Evolutionary conservation across 2,888 invertebrate genomes (phyloP).

Genomic region (Thumatha senex): DNA sequence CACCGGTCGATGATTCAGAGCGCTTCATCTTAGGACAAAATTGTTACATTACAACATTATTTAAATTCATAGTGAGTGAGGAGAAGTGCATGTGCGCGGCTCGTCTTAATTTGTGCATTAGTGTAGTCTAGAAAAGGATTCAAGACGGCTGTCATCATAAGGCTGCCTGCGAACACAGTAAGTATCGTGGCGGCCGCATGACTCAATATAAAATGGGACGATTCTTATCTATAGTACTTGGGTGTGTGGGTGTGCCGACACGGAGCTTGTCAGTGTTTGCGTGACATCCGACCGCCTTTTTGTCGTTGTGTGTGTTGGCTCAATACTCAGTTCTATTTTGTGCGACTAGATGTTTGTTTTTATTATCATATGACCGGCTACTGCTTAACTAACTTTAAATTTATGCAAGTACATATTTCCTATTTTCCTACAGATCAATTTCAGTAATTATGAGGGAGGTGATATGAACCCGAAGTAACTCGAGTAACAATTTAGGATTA

Average conservation of each 20-base stretch:
- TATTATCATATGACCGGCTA: slow-evolving; percentile 79
- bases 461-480: slow-evolving; percentile 1
- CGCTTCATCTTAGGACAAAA: slow-evolving; percentile 44
- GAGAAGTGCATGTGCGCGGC: slow-evolving; percentile 66
- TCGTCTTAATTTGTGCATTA: slow-evolving; percentile 64
- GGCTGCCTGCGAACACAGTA: slow-evolving; percentile 82
- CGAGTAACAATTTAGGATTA: not conserved
- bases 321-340: slow-evolving; percentile 81
- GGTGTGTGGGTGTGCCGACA: slow-evolving; percentile 59
- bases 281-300: slow-evolving; percentile 73
- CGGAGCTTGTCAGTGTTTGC: slow-evolving; percentile 53
- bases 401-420: slow-evolving; percentile 17
- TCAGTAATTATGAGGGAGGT: slow-evolving; percentile 5
- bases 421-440: slow-evolving; percentile 11
- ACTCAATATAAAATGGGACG: slow-evolving; percentile 82
- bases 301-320: slow-evolving; percentile 71
- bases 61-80: slow-evolving; percentile 47
- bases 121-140: slow-evolving; percentile 66
- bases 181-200: slow-evolving; percentile 75
- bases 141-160: slow-evolving; percentile 82
- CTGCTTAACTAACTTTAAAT: slow-evolving; percentile 55
- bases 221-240: slow-evolving; percentile 74
- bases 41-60: slow-evolving; percentile 41
- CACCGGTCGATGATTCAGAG: slow-evolving; percentile 53
- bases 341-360: slow-evolving; percentile 81